Evolutionary conservation across 2,888 invertebrate genomes (phyloP).

Genomic region (Psococerastis gibbosa): DNA sequence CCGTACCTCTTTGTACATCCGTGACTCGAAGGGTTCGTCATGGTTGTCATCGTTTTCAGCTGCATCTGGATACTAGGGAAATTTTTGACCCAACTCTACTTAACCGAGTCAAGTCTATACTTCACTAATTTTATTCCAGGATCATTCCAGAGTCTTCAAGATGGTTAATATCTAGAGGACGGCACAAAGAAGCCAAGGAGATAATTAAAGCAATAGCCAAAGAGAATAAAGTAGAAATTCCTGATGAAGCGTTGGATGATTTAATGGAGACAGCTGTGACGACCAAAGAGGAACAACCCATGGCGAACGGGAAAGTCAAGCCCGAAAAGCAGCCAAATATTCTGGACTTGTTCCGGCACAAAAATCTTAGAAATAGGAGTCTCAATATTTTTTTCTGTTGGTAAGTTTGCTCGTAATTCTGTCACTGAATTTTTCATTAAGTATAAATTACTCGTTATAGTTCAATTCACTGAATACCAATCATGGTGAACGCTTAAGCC

Average conservation of each 20-base stretch:
- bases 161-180: conserved; percentile 47
- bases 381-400: conserved; percentile 55
- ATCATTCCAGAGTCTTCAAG: conserved; percentile 55
- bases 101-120: too few species aligned
- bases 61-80: too few species aligned
- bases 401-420: conserved; percentile 26
- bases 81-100: too few species aligned
- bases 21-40: too few species aligned
- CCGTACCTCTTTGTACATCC: too few species aligned
- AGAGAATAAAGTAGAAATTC: conserved; percentile 39
- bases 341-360: conserved; percentile 27
- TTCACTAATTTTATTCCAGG: conserved; percentile 23
- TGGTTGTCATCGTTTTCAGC: too few species aligned
- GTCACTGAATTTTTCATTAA: background rate
- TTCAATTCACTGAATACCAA: background rate
- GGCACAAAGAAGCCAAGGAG: conserved; percentile 38
- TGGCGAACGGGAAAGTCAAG: conserved; percentile 4
- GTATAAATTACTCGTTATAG: background rate
- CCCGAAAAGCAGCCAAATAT: conserved; percentile 13
- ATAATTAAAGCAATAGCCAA: conserved; percentile 41
- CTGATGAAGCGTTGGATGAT: conserved; percentile 32
- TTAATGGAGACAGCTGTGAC: conserved; percentile 26
- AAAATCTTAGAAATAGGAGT: conserved; percentile 42
- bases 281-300: conserved; percentile 21
- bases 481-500: too few species aligned